These are phyloP conservation scores for Euplexia lucipara DNA, from an alignment of 2,888 invertebrate genomes.

Conservation along the genomic window DNA sequence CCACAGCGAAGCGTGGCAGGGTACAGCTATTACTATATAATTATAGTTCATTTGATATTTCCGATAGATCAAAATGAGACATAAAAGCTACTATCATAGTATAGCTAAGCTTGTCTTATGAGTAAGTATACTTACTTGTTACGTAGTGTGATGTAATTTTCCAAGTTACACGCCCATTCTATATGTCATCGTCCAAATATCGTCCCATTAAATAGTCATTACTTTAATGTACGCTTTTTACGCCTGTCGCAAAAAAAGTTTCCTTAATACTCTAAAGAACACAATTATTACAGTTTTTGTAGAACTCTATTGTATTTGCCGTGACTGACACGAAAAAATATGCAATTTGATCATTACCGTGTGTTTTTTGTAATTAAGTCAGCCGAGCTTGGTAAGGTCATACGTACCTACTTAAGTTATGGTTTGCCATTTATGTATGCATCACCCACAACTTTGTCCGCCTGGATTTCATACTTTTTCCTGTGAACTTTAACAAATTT, in stretches of 20 bases:
- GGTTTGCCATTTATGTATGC: too few relatives aligned
- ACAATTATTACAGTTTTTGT: conserved; percentile 66
- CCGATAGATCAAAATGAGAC: too few relatives aligned
- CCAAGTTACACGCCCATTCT: conserved; percentile 54
- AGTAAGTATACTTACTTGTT: conserved; percentile 32
- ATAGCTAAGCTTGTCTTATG: not conserved
- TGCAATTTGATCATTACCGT: conserved; percentile 53
- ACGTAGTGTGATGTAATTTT: conserved; percentile 62
- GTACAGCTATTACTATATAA: too few relatives aligned
- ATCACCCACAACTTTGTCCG: too few relatives aligned
- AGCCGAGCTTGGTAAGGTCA: conserved; percentile 38
- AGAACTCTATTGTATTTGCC: conserved; percentile 56
- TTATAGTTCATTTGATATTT: too few relatives aligned
- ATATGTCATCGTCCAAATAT: conserved; percentile 69
- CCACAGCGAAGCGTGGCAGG: too few relatives aligned
- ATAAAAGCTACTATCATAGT: too few relatives aligned
- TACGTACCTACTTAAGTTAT: too few relatives aligned
- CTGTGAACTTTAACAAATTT: too few relatives aligned
- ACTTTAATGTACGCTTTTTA: conserved; percentile 72
- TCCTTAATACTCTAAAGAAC: conserved; percentile 69
- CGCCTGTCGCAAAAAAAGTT: conserved; percentile 69
- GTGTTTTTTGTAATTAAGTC: conserved; percentile 51
- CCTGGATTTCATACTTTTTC: too few relatives aligned
- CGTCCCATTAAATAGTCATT: conserved; percentile 80
- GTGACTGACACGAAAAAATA: conserved; percentile 45